These are phyloP conservation scores for Chanos chanos DNA, from an alignment of 2,797 vertebrate species.

Conservation along the genomic window DNA sequence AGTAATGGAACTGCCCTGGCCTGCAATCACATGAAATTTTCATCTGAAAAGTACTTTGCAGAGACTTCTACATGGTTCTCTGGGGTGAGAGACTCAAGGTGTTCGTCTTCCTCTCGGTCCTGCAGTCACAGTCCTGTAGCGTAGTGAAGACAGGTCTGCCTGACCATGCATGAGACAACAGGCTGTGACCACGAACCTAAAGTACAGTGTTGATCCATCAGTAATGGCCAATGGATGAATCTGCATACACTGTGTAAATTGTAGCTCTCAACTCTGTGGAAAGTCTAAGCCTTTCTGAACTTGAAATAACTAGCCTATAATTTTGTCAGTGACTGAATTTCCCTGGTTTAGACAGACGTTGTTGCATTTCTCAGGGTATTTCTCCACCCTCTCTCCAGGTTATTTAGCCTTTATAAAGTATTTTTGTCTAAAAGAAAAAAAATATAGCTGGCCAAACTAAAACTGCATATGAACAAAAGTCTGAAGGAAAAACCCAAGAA, in stretches of 20 bases:
- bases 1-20: slow-evolving; percentile 21
- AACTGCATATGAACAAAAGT: too few relatives aligned
- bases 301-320: slow-evolving; percentile 53
- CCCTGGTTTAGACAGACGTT: slow-evolving; percentile 47
- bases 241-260: not conserved
- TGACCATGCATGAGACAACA: too few relatives aligned
- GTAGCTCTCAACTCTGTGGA: slow-evolving; percentile 33
- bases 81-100: not conserved
- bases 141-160: not conserved
- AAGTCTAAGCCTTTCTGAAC: slow-evolving; percentile 36
- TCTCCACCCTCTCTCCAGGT: too few relatives aligned
- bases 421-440: too few relatives aligned
- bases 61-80: slow-evolving; percentile 29
- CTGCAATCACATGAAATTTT: slow-evolving; percentile 19
- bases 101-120: slow-evolving; percentile 6
- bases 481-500: too few relatives aligned
- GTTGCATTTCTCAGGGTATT: too few relatives aligned
- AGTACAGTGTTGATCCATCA: not conserved
- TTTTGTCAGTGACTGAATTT: slow-evolving; percentile 48
- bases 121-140: not conserved
- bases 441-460: too few relatives aligned
- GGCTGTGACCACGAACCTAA: too few relatives aligned
- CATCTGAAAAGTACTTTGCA: not conserved
- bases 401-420: too few relatives aligned
- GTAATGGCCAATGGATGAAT: slow-evolving; percentile 1